Evolutionary conservation across 2,113 vertebrate species (phyloP).

Genomic region (Pterocles gutturalis): DNA sequence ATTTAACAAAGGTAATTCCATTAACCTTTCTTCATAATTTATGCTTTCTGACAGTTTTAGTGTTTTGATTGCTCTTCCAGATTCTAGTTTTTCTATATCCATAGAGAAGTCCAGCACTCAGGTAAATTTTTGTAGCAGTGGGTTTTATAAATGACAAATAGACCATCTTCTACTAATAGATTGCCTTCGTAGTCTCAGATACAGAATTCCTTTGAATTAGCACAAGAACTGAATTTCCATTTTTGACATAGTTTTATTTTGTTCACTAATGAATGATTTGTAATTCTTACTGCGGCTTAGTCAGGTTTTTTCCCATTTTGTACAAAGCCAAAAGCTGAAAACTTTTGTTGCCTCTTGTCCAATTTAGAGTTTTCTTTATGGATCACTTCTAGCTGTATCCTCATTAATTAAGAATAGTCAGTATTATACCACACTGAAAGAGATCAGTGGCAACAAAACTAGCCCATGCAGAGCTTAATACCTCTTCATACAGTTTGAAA

Average conservation of each 20-base stretch:
- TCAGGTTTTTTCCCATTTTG: background rate
- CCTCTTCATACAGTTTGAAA: background rate
- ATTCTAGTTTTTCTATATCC: background rate
- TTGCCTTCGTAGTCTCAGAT: background rate
- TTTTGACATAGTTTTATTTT: background rate
- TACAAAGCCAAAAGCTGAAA: background rate
- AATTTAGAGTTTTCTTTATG: background rate
- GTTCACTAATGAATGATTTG: background rate
- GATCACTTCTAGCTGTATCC: background rate
- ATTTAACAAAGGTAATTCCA: background rate
- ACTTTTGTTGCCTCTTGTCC: background rate
- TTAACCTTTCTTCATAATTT: background rate
- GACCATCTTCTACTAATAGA: background rate
- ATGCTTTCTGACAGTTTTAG: background rate
- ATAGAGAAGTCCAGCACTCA: background rate
- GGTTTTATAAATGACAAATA: background rate
- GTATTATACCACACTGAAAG: background rate
- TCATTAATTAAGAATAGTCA: background rate
- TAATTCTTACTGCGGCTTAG: background rate
- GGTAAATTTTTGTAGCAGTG: background rate
- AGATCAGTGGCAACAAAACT: background rate
- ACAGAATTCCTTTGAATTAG: background rate
- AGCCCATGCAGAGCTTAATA: background rate
- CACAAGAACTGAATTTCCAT: fast-evolving
- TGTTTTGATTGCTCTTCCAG: background rate